Conservation (phyloP, 2,888 invertebrate genomes). For the Xestia sexstrigata region DNA sequence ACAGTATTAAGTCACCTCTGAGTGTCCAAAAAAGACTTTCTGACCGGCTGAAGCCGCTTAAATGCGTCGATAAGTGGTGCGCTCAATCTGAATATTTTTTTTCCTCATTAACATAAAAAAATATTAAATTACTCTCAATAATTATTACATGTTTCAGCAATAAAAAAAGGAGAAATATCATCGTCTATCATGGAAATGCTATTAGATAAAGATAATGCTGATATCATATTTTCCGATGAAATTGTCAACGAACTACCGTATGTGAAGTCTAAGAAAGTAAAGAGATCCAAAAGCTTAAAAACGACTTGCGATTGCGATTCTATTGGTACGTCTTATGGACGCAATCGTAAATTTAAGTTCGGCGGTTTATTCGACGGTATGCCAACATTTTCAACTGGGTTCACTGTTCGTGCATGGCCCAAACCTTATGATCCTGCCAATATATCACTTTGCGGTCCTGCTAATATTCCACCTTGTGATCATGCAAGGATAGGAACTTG, state of each 20-base stretch:
- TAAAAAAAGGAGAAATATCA: conserved; percentile 43
- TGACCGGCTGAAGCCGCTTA: background rate
- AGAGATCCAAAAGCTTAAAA: conserved; percentile 39
- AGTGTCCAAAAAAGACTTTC: background rate
- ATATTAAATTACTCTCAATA: background rate
- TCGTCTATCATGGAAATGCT: conserved; percentile 55
- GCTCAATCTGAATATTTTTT: background rate
- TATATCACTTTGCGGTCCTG: background rate
- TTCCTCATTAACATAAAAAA: background rate
- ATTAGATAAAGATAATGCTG: conserved; percentile 54
- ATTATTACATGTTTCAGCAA: conserved; percentile 42
- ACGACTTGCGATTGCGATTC: background rate
- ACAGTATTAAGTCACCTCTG: background rate
- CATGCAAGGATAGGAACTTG: background rate
- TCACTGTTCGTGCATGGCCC: background rate
- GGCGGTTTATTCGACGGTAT: conserved; percentile 15
- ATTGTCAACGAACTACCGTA: conserved; percentile 22
- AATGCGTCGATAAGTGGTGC: background rate
- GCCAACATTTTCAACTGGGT: conserved; percentile 35
- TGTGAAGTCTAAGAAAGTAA: background rate
- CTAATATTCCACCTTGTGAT: background rate
- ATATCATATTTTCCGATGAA: conserved; percentile 55
- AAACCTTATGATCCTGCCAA: background rate
- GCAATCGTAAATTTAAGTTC: background rate
- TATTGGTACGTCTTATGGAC: background rate